Conservation (phyloP, 2,888 invertebrate genomes). For the Cephus rjabovi region DNA sequence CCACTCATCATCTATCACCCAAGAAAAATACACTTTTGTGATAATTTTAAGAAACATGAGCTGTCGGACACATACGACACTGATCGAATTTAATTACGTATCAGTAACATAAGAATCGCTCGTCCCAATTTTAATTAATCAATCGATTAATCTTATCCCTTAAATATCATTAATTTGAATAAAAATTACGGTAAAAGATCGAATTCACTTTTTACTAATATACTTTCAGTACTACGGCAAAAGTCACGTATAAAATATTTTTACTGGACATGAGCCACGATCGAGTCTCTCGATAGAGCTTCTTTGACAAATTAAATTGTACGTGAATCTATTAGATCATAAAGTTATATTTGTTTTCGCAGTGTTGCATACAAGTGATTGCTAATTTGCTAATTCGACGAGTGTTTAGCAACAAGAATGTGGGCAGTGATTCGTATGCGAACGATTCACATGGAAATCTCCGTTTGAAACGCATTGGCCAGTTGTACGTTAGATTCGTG, state of each 20-base stretch:
- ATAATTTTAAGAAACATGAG: neutral
- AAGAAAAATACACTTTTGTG: neutral
- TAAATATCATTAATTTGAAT: neutral
- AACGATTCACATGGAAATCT: no score
- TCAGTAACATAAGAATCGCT: neutral
- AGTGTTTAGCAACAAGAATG: neutral
- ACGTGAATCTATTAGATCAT: neutral
- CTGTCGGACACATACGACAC: neutral
- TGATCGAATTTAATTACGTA: neutral
- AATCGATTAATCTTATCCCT: neutral
- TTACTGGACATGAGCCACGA: no score
- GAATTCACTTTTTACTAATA: no score
- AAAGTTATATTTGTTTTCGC: neutral
- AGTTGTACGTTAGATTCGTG: neutral
- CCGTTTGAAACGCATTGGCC: neutral
- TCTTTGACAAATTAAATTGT: neutral
- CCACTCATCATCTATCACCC: slow-evolving; percentile 69
- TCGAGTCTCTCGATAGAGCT: neutral
- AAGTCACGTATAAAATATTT: no score
- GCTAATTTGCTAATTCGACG: neutral
- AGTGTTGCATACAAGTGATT: neutral
- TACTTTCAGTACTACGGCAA: neutral
- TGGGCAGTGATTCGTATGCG: no score
- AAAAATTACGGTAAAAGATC: neutral
- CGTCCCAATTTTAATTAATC: neutral